Percentiles rank a stretch among this genome's conserved stretches.
Conservation (phyloP, 1,140 invertebrate species). For the Sinella curviseta region DNA sequence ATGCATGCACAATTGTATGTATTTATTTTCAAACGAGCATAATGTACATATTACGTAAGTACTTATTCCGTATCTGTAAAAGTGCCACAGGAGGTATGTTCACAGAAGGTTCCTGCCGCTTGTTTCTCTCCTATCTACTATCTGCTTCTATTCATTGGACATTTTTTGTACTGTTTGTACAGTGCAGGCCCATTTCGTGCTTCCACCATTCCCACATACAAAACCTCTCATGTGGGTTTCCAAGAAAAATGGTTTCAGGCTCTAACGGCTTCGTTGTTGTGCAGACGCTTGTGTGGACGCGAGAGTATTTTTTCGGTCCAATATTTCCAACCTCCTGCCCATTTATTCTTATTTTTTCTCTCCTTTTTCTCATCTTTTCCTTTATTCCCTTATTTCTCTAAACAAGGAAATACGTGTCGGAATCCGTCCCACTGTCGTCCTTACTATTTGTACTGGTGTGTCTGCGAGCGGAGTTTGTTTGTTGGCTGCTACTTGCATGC, state of each 20-base stretch:
- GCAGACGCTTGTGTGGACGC: neutral
- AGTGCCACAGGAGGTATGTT: neutral
- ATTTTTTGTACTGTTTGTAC: neutral
- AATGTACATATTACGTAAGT: too few relatives aligned
- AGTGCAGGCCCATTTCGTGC: neutral
- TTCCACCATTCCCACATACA: neutral
- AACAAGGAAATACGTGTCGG: constrained; percentile 20
- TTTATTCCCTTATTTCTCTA: neutral
- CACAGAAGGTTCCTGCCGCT: neutral
- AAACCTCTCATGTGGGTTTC: neutral
- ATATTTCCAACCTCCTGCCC: neutral
- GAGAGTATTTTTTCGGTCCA: neutral
- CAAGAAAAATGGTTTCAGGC: neutral
- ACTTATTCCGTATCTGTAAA: too few relatives aligned
- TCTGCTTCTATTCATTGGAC: neutral
- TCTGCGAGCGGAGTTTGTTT: too few relatives aligned
- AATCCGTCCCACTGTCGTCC: constrained; percentile 15
- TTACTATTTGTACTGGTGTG: neutral
- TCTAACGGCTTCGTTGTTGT: neutral
- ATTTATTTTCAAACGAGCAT: too few relatives aligned
- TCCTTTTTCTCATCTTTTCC: neutral
- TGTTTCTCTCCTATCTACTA: neutral
- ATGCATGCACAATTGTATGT: too few relatives aligned
- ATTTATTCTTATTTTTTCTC: neutral
- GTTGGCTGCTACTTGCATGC: neutral